Conservation (phyloP, 2,113 vertebrate species). For the Melanerpes aurifrons region DNA sequence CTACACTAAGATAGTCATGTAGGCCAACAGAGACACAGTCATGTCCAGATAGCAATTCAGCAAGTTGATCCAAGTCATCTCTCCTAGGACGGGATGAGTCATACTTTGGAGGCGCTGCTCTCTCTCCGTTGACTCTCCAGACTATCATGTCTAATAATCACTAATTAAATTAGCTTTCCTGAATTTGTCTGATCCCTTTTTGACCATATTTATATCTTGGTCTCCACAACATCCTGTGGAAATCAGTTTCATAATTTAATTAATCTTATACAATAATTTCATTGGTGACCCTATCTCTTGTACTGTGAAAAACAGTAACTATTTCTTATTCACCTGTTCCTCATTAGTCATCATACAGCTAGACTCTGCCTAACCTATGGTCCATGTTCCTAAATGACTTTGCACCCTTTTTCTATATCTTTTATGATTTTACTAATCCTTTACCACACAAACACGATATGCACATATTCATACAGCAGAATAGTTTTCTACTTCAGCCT, state of each 20-base stretch:
- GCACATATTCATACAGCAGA: not conserved
- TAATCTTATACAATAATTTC: constrained; percentile 11
- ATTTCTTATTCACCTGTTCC: not conserved
- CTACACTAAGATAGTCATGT: not conserved
- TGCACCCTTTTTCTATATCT: not conserved
- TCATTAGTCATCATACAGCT: not conserved
- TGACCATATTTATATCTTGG: constrained; percentile 37
- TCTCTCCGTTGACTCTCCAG: constrained; percentile 51
- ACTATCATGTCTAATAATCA: constrained; percentile 54
- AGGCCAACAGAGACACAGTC: not conserved
- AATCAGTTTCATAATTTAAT: constrained; percentile 38
- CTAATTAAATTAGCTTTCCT: constrained; percentile 55
- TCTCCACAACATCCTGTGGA: constrained; percentile 61
- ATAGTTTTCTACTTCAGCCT: not conserved
- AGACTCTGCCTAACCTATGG: not conserved
- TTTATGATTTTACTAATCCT: not conserved
- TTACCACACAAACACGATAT: not conserved
- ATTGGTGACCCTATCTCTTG: constrained; percentile 40
- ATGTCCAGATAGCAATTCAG: not conserved
- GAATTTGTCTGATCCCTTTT: constrained; percentile 58
- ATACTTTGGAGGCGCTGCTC: constrained; percentile 34
- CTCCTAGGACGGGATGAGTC: constrained; percentile 38
- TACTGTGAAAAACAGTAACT: not conserved
- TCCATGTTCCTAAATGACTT: not conserved
- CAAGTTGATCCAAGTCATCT: not conserved